Base-by-base conservation (phyloP, 2,888 invertebrate genomes). In the Labia minor region DNA sequence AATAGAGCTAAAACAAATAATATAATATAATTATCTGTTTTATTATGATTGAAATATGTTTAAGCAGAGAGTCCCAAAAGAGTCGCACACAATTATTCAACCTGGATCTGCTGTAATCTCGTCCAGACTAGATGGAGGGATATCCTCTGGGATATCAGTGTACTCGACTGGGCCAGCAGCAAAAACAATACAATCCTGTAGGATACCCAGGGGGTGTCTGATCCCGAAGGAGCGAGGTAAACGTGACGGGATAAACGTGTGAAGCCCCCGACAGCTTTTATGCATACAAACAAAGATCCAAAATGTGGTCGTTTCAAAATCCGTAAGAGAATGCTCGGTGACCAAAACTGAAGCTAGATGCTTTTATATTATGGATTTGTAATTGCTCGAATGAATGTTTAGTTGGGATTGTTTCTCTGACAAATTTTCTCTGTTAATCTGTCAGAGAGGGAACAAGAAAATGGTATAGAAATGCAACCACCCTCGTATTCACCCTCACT, bases 181-280 rank as follows among this genome's bases (percentile, higher is more conserved):
- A 49, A 49, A 49, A 49, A 49, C 49, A 49, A 49, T 49, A 49
- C 49, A 49, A 49, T 49, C 49, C 49, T 49, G 49, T 49, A 14
- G 49, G 49, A 49, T 49, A 14, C 49, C 49, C 49, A 49, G 49
- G 49, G 26, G 49, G 49, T 49, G 49, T 49, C 49, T 49, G 49
- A 49, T 49, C 49, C 49, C 49, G 49, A 49, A 49, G 49, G 49
- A 49, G 49, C 2, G 49, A 49, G 49, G 49, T 16, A 49, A 49
- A 49, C 49, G 49, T 49, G 49, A 49, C 49, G 16, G 49, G 49
- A 49, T 49, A 49, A 49, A 49, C 49, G 49, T 49, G 49, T 49
- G 49, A 49, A 49, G 49, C 49, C 49, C n/a, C 14, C 8, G 49
- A 49, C 49, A 49, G 49, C 49, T 49, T 49, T 49, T 49, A 49